Evolutionary conservation across 2,888 invertebrate species (phyloP).

Genomic region (Megamerina dolium): DNA sequence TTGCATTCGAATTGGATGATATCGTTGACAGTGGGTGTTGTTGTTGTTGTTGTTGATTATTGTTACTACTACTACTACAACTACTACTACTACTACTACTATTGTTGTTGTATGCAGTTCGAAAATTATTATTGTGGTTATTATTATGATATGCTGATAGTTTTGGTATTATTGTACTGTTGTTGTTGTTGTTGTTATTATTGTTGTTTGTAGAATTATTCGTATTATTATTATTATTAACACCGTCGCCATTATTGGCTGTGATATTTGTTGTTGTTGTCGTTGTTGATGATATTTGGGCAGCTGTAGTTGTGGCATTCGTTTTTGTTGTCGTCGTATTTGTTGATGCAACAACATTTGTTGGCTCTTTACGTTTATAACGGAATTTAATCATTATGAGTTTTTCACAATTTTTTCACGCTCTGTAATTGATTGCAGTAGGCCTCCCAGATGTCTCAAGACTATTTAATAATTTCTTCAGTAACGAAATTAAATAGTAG

Average conservation of each 20-base stretch:
- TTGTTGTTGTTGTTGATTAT: constrained; percentile 3
- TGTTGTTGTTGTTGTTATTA: not conserved
- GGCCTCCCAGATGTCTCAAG: no score
- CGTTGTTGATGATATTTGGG: not conserved
- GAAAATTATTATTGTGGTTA: no score
- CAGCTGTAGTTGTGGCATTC: constrained; percentile 1
- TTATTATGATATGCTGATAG: no score
- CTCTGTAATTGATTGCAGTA: not conserved
- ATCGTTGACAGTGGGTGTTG: no score
- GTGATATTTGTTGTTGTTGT: constrained; percentile 5
- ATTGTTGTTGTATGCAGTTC: constrained; percentile 1
- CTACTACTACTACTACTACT: constrained; percentile 5
- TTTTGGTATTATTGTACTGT: no score
- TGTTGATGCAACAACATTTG: constrained; percentile 31
- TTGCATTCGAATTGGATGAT: not conserved
- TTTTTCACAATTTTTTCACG: not conserved
- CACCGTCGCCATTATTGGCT: constrained; percentile 3
- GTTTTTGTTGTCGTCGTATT: constrained; percentile 2
- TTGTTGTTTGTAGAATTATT: constrained; percentile 4
- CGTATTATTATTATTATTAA: constrained; percentile 3
- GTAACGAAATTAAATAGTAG: no score
- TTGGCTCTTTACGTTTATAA: constrained; percentile 58
- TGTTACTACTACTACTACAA: constrained; percentile 2
- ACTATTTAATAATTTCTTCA: no score
- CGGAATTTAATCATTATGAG: constrained; percentile 59